Evolutionary conservation across 2,888 invertebrate genomes (phyloP).

Genomic region (Apotomis betuletana): DNA sequence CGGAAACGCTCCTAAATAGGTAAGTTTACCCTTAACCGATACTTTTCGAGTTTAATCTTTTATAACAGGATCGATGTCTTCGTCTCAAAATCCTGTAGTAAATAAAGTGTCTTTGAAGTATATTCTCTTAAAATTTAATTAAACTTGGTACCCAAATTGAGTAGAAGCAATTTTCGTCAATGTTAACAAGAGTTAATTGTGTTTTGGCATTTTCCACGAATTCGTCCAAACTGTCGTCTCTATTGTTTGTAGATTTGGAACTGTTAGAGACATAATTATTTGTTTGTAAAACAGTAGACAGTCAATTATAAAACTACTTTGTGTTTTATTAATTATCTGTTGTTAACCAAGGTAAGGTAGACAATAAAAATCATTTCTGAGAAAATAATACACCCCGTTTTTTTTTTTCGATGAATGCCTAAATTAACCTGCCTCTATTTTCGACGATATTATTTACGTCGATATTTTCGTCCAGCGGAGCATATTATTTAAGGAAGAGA

Average conservation of each 20-base stretch:
- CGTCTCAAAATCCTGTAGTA: background rate
- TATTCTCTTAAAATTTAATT: conserved; percentile 4
- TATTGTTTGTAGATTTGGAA: background rate
- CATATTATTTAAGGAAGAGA: too few species aligned
- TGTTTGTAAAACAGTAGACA: background rate
- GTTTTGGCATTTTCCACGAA: conserved; percentile 9
- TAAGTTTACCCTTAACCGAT: background rate
- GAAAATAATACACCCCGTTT: too few species aligned
- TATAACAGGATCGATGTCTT: conserved; percentile 1
- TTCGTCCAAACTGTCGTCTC: conserved; percentile 1
- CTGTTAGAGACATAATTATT: background rate
- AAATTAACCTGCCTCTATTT: too few species aligned
- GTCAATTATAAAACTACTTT: too few species aligned
- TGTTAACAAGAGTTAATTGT: conserved; percentile 18
- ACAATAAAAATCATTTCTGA: too few species aligned
- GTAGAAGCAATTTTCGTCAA: conserved; percentile 15
- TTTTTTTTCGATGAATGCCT: too few species aligned
- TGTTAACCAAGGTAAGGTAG: too few species aligned
- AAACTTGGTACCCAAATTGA: conserved; percentile 8
- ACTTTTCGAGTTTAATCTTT: background rate
- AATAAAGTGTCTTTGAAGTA: conserved; percentile 1
- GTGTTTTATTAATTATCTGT: too few species aligned
- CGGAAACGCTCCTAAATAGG: too few species aligned
- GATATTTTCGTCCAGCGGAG: too few species aligned
- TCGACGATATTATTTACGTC: too few species aligned